These are phyloP conservation scores for Anisognathus igniventris DNA, from an alignment of 2,797 vertebrate species.

Conservation along the genomic window DNA sequence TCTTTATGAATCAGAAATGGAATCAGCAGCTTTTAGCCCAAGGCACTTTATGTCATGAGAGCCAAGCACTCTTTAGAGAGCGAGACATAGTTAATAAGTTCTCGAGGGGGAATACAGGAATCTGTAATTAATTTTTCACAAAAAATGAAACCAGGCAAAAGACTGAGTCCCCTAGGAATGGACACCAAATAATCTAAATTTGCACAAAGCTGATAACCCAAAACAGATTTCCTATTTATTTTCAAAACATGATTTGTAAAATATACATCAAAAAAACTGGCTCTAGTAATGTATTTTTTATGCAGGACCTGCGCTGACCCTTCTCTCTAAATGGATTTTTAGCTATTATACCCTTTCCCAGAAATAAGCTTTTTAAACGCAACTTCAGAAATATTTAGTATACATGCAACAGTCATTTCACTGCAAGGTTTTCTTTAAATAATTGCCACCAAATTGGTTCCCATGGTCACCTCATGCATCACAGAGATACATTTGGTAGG, in stretches of 20 bases:
- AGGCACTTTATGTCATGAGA: conserved; percentile 22
- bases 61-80: conserved; percentile 33
- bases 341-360: not conserved
- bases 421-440: conserved; percentile 18
- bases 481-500: conserved; percentile 12
- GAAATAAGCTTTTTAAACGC: conserved; percentile 2
- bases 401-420: not conserved
- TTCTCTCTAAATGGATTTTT: not conserved
- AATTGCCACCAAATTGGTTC: conserved; percentile 51
- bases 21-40: conserved; percentile 34
- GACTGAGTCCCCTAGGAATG: not conserved
- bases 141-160: conserved; percentile 17
- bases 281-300: conserved; percentile 14
- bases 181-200: not conserved
- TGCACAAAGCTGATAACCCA: not conserved
- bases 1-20: conserved; percentile 10
- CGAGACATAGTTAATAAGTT: conserved; percentile 43
- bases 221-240: not conserved
- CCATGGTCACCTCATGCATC: conserved; percentile 56
- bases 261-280: not conserved
- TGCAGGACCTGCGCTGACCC: not conserved
- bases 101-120: conserved; percentile 27
- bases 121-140: conserved; percentile 49
- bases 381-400: conserved; percentile 6
- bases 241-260: conserved; percentile 6